Evolutionary conservation across 2,113 vertebrate genomes (phyloP), one percentile per base, ranked within the genome.

Genomic region (Laterallus jamaicensis): DNA sequence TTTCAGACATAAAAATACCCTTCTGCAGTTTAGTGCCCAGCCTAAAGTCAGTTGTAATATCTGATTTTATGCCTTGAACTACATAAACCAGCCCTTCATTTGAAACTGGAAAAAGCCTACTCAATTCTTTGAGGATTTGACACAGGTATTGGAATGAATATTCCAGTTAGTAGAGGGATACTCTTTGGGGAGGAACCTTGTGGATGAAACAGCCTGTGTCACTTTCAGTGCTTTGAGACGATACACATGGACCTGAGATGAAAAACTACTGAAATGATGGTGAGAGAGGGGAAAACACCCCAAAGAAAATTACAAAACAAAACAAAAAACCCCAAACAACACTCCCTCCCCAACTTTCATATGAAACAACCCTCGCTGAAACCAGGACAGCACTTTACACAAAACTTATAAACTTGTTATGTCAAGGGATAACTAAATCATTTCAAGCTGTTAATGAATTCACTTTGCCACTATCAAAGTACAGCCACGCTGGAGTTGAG

Each of bases 81-180:
- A 39, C 31, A 55, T 25, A 68, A 80, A 71, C 29, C 42, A 75
- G 52, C 50, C 28, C 64, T 91, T 86, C 16, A 55, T 59, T 90
- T 95, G 94, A 93, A 88, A 31, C 28, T 14, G 29, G 59, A 71
- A 69, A 67, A 92, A 81, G 83, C 40, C 76, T 76, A 40, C 49
- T 50, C 44, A 64, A 63, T 83, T 86, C 47, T 78, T 94, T 95
- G 86, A 96, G 96, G 84, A 19, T 59, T 19, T 69, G n/a, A 15
- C 16, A 26, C 77, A 63, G 68, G 21, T 50, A 88, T 95, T 94
- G 83, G n/a, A 96, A 76, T 70, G 78, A 93, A 78, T 64, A 63
- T 58, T 67, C n/a, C 29, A 56, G 70, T 94, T 91, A 89, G 32
- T 90, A 59, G 79, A 95, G 75, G 71, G 42, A 26, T 90, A 44